Base-by-base conservation (phyloP, 2,113 vertebrate species). In the Pogona vitticeps region DNA sequence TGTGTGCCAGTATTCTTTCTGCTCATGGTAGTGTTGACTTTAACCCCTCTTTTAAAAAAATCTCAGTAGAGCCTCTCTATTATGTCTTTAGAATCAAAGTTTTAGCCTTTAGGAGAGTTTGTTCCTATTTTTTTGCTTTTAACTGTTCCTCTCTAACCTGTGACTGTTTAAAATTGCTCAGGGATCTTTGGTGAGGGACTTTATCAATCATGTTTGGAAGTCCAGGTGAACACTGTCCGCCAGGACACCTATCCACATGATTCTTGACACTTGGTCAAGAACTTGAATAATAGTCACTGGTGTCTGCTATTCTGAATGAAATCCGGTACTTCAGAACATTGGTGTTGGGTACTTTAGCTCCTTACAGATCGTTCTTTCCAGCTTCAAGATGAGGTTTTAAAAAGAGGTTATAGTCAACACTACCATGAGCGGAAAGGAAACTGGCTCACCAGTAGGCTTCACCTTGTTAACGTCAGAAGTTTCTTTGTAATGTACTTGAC, bases 381-480 rank as follows among this genome's bases (percentile, higher is more conserved):
- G 81, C 87, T 81, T 82, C 78, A 31, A 85, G 81, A 36, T 38
- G n/a, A 52, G n/a, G n/a, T n/a, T n/a, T n/a, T n/a, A n/a, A n/a
- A n/a, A n/a, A n/a, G n/a, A n/a, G n/a, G n/a, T n/a, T n/a, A n/a
- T n/a, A n/a, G n/a, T n/a, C n/a, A n/a, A n/a, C n/a, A n/a, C n/a
- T n/a, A n/a, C n/a, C n/a, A n/a, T n/a, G n/a, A n/a, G n/a, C n/a
- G n/a, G n/a, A n/a, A n/a, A n/a, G n/a, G n/a, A n/a, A n/a, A n/a
- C n/a, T n/a, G n/a, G n/a, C n/a, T 59, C 0, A 0, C 86, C 14
- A 71, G 2, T 0, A 10, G 82, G 28, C 56, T 38, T 36, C 36
- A 46, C 77, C 77, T 42, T 26, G 46, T 20, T 59, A 33, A 58
- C 70, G 89, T 88, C 52, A 90, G 86, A 90, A 89, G 68, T 73